Evolutionary conservation across 2,113 vertebrate genomes (phyloP), one percentile per base, ranked within the genome.

Genomic region (Miniopterus natalensis): DNA sequence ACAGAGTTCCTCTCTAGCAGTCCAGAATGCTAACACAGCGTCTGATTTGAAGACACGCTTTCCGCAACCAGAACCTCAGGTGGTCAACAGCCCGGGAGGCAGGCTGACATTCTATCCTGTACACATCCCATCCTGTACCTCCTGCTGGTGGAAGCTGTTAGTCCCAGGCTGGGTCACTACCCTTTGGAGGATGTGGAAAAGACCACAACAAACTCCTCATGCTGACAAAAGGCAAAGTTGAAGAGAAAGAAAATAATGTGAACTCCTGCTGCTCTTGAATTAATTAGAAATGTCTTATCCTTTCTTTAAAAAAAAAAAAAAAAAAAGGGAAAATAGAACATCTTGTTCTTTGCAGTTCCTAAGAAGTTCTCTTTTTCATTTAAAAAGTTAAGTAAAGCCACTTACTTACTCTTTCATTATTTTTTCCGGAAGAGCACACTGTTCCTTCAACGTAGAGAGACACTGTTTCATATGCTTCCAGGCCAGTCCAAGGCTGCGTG

Each of bases 321-420:
- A 29, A 45, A 21, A 71, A 15, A 31, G 90, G 25, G 51, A 84
- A 92, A 92, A 40, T 66, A 94, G 91, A 94, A 96, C 63, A 85
- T 90, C 86, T 88, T 96, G 79, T 86, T 94, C 92, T 70, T 40
- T 78, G 23, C 9, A 77, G 51, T 79, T 92, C 49, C 49, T 92
- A 83, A 95, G 73, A 97, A 77, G 73, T 85, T 94, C 36, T 95
- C 36, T 20, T 92, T 86, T 94, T 83, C 66, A 88, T 88, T 94
- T 94, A 74, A 94, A 94, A 96, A 73, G 78, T 91, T 97, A 96
- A 95, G 57, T 68, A 86, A 94, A 96, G 71, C 36, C 59, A 85
- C 78, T 92, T 78, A 92, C 17, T 17, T 77, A 42, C 15, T 63
- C 27, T 75, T 81, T 73, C 3, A 18, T 85, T 59, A 21, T 61